These are phyloP conservation scores for Nemopilema nomurai DNA, from an alignment of 30 jellyfish, hydroid and myxozoan genomes.

Conservation along the genomic window DNA sequence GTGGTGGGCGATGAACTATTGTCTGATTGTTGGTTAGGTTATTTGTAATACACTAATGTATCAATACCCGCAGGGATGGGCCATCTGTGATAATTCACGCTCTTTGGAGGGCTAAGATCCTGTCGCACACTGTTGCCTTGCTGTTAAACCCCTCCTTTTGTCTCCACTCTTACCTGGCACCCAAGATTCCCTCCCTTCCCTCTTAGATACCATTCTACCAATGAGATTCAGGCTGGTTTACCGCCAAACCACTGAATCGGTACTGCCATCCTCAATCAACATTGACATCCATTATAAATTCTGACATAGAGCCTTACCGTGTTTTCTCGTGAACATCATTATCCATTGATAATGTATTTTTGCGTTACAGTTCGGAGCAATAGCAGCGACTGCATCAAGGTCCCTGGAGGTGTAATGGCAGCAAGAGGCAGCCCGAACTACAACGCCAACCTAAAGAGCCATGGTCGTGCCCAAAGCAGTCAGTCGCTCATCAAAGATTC, in stretches of 20 bases:
- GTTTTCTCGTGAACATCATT: background rate
- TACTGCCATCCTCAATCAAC: background rate
- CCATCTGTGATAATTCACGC: too few relatives aligned
- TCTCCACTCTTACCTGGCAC: too few relatives aligned
- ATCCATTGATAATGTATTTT: background rate
- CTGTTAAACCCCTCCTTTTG: too few relatives aligned
- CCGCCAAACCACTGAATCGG: background rate
- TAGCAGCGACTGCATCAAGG: constrained; percentile 65
- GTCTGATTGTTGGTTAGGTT: too few relatives aligned
- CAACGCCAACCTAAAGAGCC: constrained; percentile 30
- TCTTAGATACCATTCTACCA: too few relatives aligned
- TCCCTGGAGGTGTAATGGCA: constrained; percentile 56
- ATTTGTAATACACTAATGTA: too few relatives aligned
- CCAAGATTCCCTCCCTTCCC: too few relatives aligned
- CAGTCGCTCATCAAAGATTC: constrained; percentile 38
- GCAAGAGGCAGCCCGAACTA: constrained; percentile 14
- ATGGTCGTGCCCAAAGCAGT: constrained; percentile 71
- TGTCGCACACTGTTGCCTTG: too few relatives aligned
- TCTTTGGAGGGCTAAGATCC: too few relatives aligned
- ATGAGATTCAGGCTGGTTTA: background rate
- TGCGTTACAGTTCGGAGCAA: constrained; percentile 47
- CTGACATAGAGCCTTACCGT: background rate
- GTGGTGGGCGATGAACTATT: too few relatives aligned
- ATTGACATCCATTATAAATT: too few relatives aligned
- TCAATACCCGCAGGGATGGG: too few relatives aligned